These are phyloP conservation scores for Liasis olivaceus DNA, from an alignment of 2,797 vertebrate genomes.

Conservation along the genomic window DNA sequence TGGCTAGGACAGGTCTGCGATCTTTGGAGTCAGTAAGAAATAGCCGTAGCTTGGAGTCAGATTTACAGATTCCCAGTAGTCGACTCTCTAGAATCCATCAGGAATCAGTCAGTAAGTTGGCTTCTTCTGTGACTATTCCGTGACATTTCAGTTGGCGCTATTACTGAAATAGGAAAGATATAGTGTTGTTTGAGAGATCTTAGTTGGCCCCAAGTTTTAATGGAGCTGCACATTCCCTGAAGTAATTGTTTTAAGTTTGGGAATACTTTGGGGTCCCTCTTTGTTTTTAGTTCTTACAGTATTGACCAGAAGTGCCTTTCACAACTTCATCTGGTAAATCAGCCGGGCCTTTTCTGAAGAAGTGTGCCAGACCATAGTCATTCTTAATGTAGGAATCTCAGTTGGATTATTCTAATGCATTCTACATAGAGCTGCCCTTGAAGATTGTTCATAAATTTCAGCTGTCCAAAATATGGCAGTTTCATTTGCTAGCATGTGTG, in stretches of 20 bases:
- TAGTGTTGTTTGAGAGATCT: background rate
- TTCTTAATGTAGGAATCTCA: background rate
- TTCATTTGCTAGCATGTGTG: background rate
- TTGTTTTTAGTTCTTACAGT: background rate
- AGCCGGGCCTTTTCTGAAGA: background rate
- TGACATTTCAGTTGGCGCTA: background rate
- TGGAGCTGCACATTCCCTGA: background rate
- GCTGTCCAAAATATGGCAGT: background rate
- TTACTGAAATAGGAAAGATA: background rate
- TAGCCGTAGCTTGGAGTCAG: conserved; percentile 92
- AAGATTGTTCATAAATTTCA: background rate
- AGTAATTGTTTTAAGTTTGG: background rate
- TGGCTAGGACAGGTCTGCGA: conserved; percentile 88
- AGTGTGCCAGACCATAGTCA: background rate
- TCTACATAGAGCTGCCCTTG: background rate
- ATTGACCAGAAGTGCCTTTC: background rate
- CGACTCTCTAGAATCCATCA: conserved; percentile 88
- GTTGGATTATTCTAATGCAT: background rate
- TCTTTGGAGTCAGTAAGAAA: conserved; percentile 87
- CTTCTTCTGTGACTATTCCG: background rate
- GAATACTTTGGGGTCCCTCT: background rate
- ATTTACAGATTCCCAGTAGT: conserved; percentile 89
- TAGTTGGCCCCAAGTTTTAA: background rate
- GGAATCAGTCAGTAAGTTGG: conserved; percentile 79
- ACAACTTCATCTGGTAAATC: background rate